Evolutionary conservation across 2,888 invertebrate species (phyloP), one percentile per base, ranked within the genome.

Genomic region (Xanthorhoe designata): DNA sequence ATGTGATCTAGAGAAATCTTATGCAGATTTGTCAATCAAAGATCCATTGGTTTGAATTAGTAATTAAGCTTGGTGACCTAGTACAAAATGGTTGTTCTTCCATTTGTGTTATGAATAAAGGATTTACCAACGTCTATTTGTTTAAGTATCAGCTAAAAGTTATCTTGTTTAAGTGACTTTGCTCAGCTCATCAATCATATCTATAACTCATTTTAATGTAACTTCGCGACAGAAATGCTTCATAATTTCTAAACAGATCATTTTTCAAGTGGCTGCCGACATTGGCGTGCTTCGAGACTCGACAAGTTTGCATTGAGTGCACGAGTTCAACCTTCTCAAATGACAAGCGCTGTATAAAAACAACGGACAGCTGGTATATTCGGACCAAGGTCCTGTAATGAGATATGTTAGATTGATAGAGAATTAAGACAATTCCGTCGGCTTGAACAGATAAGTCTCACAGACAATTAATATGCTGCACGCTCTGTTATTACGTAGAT

Each of bases 311-410:
- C 92, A 92, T 92, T 92, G 91, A 92, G 80, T 84, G 85, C 83
- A 82, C 83, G 78, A 81, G 84, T 83, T 84, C 88, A 92, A 90
- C 92, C 92, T 92, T 92, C 92, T 92, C 86, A 83, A 88, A 90
- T 91, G 91, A 92, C 92, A 92, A 74, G 91, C 85, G 78, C 81
- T 81, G 86, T 81, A 88, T 86, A 88, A 91, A 90, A 92, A 91
- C 89, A 89, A 90, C 92, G 84, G 87, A 88, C 90, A 87, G 86
- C 82, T 84, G 90, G 91, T 90, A 59, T 52, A 92, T 92, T 91
- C 88, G 75, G 92, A 91, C 91, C 92, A 92, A 92, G 92, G 92
- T 90, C 85, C 86, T 83, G 90, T 88, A 91, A 91, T 88, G 82
- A 91, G 91, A 92, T 91, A 91, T 88, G 87, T 86, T 81, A 78